phyloP scores from a whole-genome alignment of 2,888 invertebrate genomes.

The Apocheima hispidaria region DNA sequence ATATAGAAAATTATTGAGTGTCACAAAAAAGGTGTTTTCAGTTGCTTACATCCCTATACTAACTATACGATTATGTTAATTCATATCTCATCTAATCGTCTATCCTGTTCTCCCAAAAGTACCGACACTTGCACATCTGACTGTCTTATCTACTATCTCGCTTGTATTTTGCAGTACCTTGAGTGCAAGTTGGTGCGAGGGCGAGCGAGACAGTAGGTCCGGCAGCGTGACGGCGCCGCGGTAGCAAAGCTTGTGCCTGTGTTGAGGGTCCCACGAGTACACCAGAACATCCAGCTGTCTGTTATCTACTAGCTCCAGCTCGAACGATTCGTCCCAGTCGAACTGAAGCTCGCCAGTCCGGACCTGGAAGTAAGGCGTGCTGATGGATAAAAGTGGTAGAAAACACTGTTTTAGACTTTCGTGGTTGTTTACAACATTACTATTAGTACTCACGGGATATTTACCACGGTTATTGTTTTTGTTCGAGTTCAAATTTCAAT shows the following conservation, averaged over 20 bases:
- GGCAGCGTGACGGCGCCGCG: constrained; percentile 95
- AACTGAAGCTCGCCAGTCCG: constrained; percentile 98
- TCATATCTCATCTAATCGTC: too few species aligned
- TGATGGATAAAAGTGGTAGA: neutral
- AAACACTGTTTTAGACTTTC: neutral
- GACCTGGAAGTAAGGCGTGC: constrained; percentile 77
- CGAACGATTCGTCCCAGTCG: constrained; percentile 99
- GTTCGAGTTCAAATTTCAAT: too few species aligned
- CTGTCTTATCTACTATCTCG: neutral
- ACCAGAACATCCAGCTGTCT: constrained; percentile 97
- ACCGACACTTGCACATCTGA: neutral
- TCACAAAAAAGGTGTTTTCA: too few species aligned
- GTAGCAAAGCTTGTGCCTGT: constrained; percentile 98
- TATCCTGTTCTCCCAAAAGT: too few species aligned
- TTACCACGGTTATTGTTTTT: too few species aligned
- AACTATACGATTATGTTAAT: too few species aligned
- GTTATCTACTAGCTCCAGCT: constrained; percentile 97
- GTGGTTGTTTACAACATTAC: too few species aligned
- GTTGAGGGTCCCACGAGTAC: constrained; percentile 99
- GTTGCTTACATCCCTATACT: too few species aligned
- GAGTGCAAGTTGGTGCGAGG: constrained; percentile 95
- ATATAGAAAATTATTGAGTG: too few species aligned
- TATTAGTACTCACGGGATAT: too few species aligned
- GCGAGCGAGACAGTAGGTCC: constrained; percentile 92
- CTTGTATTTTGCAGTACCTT: constrained; percentile 87